Evolutionary conservation across 2,113 vertebrate genomes (phyloP).

Genomic region (Protobothrops flavoviridis): DNA sequence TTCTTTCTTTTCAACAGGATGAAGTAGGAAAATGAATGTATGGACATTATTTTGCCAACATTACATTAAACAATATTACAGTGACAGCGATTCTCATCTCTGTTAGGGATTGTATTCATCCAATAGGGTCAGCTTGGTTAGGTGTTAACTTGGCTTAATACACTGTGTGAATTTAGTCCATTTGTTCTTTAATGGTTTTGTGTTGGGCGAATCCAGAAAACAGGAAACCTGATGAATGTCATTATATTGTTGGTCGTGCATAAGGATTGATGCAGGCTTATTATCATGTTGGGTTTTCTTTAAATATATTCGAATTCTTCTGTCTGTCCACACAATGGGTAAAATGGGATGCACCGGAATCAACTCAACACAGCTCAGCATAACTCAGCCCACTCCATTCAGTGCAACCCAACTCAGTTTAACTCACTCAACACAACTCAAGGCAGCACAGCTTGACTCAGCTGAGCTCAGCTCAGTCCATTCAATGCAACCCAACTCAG

Average conservation of each 20-base stretch:
- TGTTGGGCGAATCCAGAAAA: background rate
- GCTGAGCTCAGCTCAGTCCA: too few species aligned
- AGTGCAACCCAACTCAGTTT: background rate
- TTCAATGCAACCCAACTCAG: too few species aligned
- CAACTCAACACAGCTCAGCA: too few species aligned
- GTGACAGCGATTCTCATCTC: background rate
- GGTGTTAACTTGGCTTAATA: background rate
- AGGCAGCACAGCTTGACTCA: too few species aligned
- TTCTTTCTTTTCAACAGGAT: too few species aligned
- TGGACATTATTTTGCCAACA: too few species aligned
- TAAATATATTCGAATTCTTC: background rate
- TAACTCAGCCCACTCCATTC: background rate
- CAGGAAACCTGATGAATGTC: background rate
- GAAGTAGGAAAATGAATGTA: too few species aligned
- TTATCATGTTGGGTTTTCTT: background rate
- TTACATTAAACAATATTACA: background rate
- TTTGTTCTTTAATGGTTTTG: background rate
- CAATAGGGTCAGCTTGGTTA: background rate
- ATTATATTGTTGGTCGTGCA: background rate
- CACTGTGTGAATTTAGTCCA: background rate
- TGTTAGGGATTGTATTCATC: background rate
- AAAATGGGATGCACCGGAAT: background rate
- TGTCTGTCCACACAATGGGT: background rate
- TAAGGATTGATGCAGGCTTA: background rate
- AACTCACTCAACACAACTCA: background rate